These are phyloP conservation scores for Rotaria sp. DNA, from an alignment of 2,888 invertebrate species.

Conservation along the genomic window DNA sequence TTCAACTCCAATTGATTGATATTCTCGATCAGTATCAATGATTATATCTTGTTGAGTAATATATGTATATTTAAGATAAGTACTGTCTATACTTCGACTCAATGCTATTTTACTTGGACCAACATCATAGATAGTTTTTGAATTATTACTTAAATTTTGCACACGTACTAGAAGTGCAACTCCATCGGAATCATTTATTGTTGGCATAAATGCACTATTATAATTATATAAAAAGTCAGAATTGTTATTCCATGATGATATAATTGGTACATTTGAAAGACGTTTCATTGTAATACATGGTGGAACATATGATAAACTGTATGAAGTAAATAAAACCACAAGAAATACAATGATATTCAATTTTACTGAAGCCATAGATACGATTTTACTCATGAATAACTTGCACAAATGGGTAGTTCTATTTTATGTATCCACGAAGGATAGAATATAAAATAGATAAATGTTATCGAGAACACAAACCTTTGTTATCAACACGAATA, in stretches of 20 bases:
- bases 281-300: slow-evolving; percentile 16
- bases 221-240: slow-evolving; percentile 23
- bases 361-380: not conserved
- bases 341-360: not conserved
- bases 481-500: not conserved
- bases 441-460: not conserved
- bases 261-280: not conserved
- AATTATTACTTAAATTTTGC: not conserved
- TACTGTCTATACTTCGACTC: not conserved
- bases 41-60: not conserved
- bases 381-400: not conserved
- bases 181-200: not conserved
- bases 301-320: not conserved
- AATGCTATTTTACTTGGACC: slow-evolving; percentile 18
- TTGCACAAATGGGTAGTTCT: not conserved
- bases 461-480: not conserved
- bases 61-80: not conserved
- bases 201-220: slow-evolving; percentile 11
- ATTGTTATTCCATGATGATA: not conserved
- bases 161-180: not conserved
- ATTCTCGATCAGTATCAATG: not conserved
- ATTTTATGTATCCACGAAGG: not conserved
- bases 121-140: slow-evolving; percentile 7
- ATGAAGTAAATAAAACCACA: not conserved
- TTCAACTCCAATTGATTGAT: not conserved